Evolutionary conservation across 2,113 vertebrate genomes (phyloP).

Genomic region (Ursus arctos): DNA sequence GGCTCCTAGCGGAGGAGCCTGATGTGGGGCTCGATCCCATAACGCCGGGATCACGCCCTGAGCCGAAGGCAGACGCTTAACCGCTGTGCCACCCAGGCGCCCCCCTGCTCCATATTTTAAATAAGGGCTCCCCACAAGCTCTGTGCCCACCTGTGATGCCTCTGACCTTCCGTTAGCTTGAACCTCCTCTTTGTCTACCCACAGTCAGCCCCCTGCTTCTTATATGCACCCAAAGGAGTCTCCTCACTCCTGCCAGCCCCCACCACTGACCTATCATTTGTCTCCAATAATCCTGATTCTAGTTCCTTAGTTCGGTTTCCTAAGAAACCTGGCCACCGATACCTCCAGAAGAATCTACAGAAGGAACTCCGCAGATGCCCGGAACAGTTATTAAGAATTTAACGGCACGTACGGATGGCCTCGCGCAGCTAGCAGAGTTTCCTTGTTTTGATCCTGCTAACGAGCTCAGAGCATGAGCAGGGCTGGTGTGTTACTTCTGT

Average conservation of each 20-base stretch:
- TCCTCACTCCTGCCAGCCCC: neutral
- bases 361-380: neutral
- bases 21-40: no score
- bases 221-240: fast-evolving
- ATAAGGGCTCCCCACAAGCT: neutral
- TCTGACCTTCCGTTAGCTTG: neutral
- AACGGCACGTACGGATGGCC: fast-evolving
- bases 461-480: neutral
- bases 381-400: neutral
- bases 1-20: no score
- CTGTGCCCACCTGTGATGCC: neutral
- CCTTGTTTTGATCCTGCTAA: neutral
- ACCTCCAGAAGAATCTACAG: neutral
- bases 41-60: no score
- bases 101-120: neutral
- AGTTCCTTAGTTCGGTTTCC: neutral
- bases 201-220: no score
- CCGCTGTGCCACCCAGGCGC: no score
- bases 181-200: neutral
- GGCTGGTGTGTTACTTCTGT: neutral
- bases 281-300: neutral
- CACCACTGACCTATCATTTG: neutral
- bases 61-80: no score
- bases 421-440: neutral
- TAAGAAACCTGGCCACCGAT: neutral